These are phyloP conservation scores for Dipodomys ordii DNA, from an alignment of 2,113 vertebrate genomes.

Conservation along the genomic window DNA sequence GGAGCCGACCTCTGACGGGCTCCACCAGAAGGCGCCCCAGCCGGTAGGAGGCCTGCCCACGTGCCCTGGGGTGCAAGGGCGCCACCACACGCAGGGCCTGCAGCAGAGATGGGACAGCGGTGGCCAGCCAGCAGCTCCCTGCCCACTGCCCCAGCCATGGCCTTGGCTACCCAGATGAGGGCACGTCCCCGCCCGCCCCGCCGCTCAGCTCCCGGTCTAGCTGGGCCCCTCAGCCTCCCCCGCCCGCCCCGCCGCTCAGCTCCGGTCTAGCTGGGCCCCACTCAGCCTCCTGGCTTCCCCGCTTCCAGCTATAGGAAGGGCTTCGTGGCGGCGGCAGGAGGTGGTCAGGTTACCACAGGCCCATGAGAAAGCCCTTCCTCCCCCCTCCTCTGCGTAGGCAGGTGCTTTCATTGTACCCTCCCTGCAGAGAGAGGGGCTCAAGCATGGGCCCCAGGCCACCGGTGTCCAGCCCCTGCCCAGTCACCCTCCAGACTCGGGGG, in stretches of 20 bases:
- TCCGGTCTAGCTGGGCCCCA: not conserved
- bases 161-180: too few species aligned
- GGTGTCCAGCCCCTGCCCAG: not conserved
- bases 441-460: too few species aligned
- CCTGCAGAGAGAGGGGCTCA: not conserved
- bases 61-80: not conserved
- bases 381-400: too few species aligned
- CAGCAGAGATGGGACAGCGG: too few species aligned
- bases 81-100: not conserved
- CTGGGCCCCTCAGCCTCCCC: not conserved
- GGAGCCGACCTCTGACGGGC: too few species aligned
- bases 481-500: not conserved
- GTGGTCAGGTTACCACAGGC: too few species aligned
- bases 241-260: not conserved
- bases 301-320: not conserved
- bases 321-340: rapidly evolving
- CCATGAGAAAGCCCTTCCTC: too few species aligned
- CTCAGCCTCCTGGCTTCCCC: too few species aligned
- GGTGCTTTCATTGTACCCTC: too few species aligned
- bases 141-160: too few species aligned
- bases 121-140: not conserved
- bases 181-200: not conserved
- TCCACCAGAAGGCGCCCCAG: not conserved
- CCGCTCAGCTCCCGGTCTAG: not conserved
- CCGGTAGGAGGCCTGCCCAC: not conserved